phyloP scores from a whole-genome alignment of 35 echinoderm and acorn worm genomes.

The Ptychodera flava region DNA sequence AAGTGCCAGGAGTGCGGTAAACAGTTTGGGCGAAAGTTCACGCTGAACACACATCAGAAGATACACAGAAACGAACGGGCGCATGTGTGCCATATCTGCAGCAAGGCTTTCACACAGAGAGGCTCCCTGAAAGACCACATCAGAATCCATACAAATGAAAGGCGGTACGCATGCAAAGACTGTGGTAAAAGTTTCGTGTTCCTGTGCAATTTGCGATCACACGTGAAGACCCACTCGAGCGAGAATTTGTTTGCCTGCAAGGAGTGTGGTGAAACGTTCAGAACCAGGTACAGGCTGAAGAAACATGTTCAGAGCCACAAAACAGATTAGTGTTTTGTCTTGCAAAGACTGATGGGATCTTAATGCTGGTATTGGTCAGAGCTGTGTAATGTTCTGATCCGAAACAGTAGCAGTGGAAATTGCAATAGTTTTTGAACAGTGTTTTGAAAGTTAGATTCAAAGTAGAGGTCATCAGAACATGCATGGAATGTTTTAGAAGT shows the following conservation, averaged over 20 bases:
- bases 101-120: constrained; percentile 13
- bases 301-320: too few species aligned
- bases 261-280: background rate
- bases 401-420: too few species aligned
- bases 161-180: background rate
- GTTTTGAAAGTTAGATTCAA: too few species aligned
- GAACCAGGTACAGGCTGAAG: background rate
- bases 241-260: background rate
- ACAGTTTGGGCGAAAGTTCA: background rate
- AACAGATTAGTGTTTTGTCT: too few species aligned
- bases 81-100: constrained; percentile 27
- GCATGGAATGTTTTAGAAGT: too few species aligned
- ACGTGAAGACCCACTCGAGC: background rate
- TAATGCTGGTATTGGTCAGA: too few species aligned
- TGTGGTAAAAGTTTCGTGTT: constrained; percentile 2
- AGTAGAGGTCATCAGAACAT: too few species aligned
- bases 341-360: too few species aligned
- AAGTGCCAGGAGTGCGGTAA: constrained; percentile 20
- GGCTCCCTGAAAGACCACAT: background rate
- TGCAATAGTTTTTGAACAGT: too few species aligned
- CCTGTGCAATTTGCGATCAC: background rate
- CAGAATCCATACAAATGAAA: background rate
- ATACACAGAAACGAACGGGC: constrained; percentile 6
- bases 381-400: too few species aligned
- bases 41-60: constrained; percentile 14